Base-by-base conservation (phyloP, 2,888 invertebrate genomes). In the Lacanobia wlatinum region DNA sequence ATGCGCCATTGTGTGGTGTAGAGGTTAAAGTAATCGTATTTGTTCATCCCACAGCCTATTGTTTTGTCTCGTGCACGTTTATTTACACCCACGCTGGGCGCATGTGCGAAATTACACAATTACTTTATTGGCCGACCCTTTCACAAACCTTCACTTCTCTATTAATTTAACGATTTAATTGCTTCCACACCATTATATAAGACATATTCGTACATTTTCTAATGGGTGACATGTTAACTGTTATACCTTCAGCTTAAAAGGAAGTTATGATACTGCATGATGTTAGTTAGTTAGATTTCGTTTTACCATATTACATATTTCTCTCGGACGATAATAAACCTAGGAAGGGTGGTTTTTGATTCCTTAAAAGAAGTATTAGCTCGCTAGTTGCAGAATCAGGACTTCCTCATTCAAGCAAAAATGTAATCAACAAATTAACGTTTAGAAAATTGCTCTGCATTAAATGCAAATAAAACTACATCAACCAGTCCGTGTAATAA, bases 31-130 rank as follows among this genome's bases (percentile, higher is more conserved):
- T 83, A 76, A 78, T 84, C 82, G 84, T 85, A 84, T 87, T 80
- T 83, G 87, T 85, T 84, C 91, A 88, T 92, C 94, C 93, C 92
- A 94, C 93, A 89, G 88, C 73, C 92, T 86, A 94, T 94, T 94
- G 94, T 94, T 89, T 87, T 82, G 85, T 87, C 77, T 81, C 72
- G 70, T 80, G 82, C 80, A 84, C 76, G 89, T 90, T 87, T 89
- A 84, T 85, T 82, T 78, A 87, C 86, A 81, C 90, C 90, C 83
- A 92, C 91, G 80, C 69, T 43, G 48, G 60, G 78, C 73, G 76
- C 78, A 85, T 84, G 84, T 78, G 84, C 84, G 69, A 86, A 87
- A 89, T 91, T 91, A 84, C 87, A 84, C 85, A 90, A 90, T 90
- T 83, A 78, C 87, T 84, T 77, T 85, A 78, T 83, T 84, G 70